Base-by-base conservation (phyloP, 2,113 vertebrate species). In the Pycnonotus jocosus region DNA sequence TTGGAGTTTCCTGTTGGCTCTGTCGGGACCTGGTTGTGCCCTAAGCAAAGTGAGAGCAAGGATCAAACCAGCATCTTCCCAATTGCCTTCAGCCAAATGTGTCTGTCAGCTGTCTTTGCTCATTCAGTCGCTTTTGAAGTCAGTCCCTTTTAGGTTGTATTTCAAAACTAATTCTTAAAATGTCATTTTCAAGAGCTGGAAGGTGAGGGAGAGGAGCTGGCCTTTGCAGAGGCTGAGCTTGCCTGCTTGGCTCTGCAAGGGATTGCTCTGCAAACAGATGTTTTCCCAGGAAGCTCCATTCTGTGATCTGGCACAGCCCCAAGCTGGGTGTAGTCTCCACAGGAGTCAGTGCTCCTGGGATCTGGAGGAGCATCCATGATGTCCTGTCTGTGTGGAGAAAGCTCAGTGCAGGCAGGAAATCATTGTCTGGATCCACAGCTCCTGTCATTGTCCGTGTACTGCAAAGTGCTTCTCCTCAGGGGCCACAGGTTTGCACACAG, bases 1-100 rank as follows among this genome's bases (percentile, higher is more conserved):
- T 38, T 70, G 92, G 73, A 81, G 85, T 88, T 96, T 95, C 72
- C 82, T 83, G 30, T 94, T 88, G 90, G 73, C 76, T 92, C 90
- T 45, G 42, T 74, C 17, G 8, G 48, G 44, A 73, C 77, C 42
- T 73, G 88, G 78, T 48, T 86, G 64, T 83, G 88, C 94, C 71
- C 13, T 81, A 56, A 94, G 79, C 81, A 71, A 88, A 88, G 60
- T 9, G 64, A 96, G 85, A 95, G 51, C 68, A 83, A 83, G 93
- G 69, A 94, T 94, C 76, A 92, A 90, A 88, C 76, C 92, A 68
- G 40, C 24, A 2, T 81, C 79, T 86, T 78, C 60, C 65, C 68
- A 24, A 0, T 33, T 86, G 93, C 93, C 88, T 88, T 90, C 94
- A 95, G 79, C 71, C 72, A 96, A 81, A 94, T 68, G 44, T 62